A percentile compares a stretch with the other conserved stretches of the same genome.
These are phyloP conservation scores for Gymnobelideus leadbeateri DNA, from an alignment of 2,113 vertebrate species.

Conservation along the genomic window DNA sequence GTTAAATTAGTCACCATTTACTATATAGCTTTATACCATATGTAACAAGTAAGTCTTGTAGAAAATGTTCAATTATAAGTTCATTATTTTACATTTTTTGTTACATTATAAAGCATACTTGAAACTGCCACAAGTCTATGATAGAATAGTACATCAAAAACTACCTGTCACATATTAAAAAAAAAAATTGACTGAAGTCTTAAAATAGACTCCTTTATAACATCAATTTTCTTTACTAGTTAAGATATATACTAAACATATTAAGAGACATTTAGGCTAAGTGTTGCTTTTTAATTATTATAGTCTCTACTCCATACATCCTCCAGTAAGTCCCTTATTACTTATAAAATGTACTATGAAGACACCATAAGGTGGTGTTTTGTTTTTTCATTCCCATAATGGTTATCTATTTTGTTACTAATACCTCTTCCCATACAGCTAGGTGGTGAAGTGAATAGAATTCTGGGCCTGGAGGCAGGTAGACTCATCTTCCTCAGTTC, in stretches of 20 bases:
- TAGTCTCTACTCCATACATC: too few relatives aligned
- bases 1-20: conserved; percentile 32
- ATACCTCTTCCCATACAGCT: too few relatives aligned
- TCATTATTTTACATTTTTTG: conserved; percentile 37
- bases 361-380: too few relatives aligned
- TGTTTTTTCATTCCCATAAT: too few relatives aligned
- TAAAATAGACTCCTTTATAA: background rate
- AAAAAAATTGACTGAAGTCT: conserved; percentile 44
- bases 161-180: background rate
- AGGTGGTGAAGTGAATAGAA: too few relatives aligned
- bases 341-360: too few relatives aligned
- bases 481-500: too few relatives aligned
- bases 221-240: conserved; percentile 17
- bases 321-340: too few relatives aligned
- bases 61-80: conserved; percentile 31
- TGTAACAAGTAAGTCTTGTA: background rate
- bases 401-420: too few relatives aligned
- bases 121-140: conserved; percentile 11
- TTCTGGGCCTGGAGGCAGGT: too few relatives aligned
- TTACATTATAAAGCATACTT: conserved; percentile 16
- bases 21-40: background rate
- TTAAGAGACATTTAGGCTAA: too few relatives aligned
- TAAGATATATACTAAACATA: background rate
- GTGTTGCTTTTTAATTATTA: too few relatives aligned
- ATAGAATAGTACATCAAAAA: conserved; percentile 11